Percentiles rank a stretch among this genome's conserved stretches.
Conservation (phyloP, 2,113 vertebrate species). For the Syngnathoides biaculeatus region DNA sequence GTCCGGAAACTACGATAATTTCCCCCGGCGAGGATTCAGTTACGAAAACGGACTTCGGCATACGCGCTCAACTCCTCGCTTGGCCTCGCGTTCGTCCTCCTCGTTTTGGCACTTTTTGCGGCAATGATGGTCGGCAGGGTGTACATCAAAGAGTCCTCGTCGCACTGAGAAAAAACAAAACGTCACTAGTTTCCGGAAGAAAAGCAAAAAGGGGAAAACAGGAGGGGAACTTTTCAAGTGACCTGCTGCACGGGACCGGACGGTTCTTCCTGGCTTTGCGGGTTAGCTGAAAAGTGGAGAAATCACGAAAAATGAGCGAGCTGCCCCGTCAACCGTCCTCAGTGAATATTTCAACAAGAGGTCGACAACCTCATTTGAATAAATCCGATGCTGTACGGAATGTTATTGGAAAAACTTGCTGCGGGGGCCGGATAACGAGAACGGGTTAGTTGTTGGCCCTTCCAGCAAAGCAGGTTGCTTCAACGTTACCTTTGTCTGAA, state of each 20-base stretch:
- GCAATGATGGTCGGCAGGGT: background rate
- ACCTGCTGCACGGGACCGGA: background rate
- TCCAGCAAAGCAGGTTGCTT: too few relatives aligned
- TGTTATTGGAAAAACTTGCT: too few relatives aligned
- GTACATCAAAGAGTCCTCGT: constrained; percentile 1
- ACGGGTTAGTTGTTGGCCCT: too few relatives aligned
- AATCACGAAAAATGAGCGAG: too few relatives aligned
- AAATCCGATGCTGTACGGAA: too few relatives aligned
- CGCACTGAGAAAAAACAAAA: constrained; percentile 3
- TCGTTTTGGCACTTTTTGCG: background rate
- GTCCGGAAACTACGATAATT: too few relatives aligned
- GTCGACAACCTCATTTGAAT: too few relatives aligned
- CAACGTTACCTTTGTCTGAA: too few relatives aligned
- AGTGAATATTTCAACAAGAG: too few relatives aligned
- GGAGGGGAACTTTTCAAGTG: background rate
- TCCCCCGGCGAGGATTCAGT: background rate
- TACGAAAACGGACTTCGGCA: background rate
- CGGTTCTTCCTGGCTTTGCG: background rate
- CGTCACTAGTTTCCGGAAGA: background rate
- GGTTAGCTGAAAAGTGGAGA: background rate
- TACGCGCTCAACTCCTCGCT: background rate
- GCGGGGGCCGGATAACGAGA: too few relatives aligned
- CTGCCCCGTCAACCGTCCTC: too few relatives aligned
- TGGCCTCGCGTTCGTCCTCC: too few relatives aligned
- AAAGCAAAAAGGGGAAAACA: background rate